These are phyloP conservation scores for Phyllostomus discolor DNA, from an alignment of 2,113 vertebrate species.

Conservation along the genomic window DNA sequence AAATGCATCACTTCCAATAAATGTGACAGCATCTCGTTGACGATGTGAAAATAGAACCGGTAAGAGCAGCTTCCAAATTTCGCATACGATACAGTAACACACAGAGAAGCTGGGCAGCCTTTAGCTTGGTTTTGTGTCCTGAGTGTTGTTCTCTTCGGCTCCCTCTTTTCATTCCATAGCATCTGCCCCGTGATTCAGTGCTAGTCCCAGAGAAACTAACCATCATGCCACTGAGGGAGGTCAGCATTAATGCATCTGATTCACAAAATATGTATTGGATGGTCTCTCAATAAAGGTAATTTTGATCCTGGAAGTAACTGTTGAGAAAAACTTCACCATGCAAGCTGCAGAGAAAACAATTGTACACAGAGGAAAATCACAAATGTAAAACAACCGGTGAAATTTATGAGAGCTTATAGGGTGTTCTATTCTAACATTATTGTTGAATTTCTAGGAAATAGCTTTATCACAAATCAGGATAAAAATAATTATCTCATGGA, in stretches of 20 bases:
- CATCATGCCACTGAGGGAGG: neutral
- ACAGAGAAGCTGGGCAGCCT: neutral
- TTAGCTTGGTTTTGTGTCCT: neutral
- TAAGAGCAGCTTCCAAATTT: conserved; percentile 47
- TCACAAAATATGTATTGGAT: neutral
- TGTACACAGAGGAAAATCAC: neutral
- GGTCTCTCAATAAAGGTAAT: neutral
- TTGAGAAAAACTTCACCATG: neutral
- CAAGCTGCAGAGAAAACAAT: neutral
- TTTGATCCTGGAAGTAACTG: neutral
- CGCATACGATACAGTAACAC: conserved; percentile 41
- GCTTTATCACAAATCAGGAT: neutral
- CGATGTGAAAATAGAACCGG: conserved; percentile 53
- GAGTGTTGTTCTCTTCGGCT: neutral
- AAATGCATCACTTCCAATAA: conserved; percentile 24
- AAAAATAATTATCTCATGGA: neutral
- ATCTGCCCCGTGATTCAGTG: neutral
- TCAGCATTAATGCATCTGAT: neutral
- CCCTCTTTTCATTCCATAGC: neutral
- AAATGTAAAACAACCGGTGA: neutral
- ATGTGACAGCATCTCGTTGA: conserved; percentile 54
- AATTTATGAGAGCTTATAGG: neutral
- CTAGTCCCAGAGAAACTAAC: neutral
- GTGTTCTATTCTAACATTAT: neutral
- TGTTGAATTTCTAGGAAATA: conserved; percentile 6